Evolutionary conservation across 1,140 invertebrate species (phyloP).

Genomic region (Neodiprion pinetum): DNA sequence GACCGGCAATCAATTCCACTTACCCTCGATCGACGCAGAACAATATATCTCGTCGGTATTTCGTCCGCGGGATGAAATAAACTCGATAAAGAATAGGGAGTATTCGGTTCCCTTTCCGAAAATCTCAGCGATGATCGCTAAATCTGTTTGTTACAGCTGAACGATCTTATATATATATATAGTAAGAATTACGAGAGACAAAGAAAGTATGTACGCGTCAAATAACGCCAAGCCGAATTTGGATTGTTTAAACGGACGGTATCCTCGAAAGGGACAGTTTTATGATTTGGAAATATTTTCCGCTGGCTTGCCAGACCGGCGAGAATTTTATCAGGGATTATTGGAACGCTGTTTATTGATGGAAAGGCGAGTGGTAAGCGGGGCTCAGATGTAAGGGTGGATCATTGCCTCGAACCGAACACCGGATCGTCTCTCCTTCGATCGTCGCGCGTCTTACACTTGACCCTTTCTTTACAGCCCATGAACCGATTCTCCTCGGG

Average conservation of each 20-base stretch:
- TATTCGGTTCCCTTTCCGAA: too few species aligned
- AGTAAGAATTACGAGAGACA: too few species aligned
- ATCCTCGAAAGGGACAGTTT: background rate
- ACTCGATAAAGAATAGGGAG: too few species aligned
- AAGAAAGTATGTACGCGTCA: too few species aligned
- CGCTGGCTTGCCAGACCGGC: background rate
- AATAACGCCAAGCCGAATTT: too few species aligned
- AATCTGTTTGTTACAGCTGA: too few species aligned
- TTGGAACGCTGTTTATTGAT: background rate
- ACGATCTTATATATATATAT: too few species aligned
- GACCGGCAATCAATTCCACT: too few species aligned
- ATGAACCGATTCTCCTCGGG: background rate
- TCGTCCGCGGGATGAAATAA: too few species aligned
- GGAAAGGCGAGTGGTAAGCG: background rate
- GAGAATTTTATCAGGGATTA: background rate
- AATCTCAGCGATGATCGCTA: too few species aligned
- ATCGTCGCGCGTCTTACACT: background rate
- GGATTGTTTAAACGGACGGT: background rate
- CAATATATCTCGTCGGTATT: too few species aligned
- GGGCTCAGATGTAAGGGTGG: background rate
- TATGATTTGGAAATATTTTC: slow-evolving; percentile 1
- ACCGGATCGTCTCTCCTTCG: background rate
- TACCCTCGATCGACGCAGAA: too few species aligned
- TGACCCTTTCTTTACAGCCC: background rate
- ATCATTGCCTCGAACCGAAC: background rate